Conservation (phyloP, 2,113 vertebrate species). For the Micromys minutus region DNA sequence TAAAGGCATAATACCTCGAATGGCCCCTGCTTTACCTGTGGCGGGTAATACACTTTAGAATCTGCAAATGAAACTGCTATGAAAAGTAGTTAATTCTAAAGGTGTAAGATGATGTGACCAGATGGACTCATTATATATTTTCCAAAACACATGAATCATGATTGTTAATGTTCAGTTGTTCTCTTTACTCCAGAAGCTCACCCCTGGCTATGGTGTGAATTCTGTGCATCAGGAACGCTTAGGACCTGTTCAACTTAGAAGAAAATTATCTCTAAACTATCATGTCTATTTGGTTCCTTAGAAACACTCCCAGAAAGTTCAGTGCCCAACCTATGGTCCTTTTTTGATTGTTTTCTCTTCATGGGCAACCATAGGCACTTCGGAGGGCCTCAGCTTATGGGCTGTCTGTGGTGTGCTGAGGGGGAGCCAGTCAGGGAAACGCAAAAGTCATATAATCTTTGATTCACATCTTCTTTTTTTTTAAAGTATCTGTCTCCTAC, state of each 20-base stretch:
- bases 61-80: background rate
- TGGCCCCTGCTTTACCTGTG: background rate
- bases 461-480: background rate
- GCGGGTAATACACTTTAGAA: background rate
- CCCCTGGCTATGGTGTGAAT: background rate
- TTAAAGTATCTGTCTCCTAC: constrained; percentile 38
- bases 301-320: constrained; percentile 7
- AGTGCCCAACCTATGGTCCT: background rate
- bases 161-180: background rate
- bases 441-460: background rate
- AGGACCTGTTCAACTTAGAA: background rate
- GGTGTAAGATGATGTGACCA: background rate
- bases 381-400: background rate
- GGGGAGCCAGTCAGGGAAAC: background rate
- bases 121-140: background rate
- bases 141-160: background rate
- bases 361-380: too few relatives aligned
- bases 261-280: background rate
- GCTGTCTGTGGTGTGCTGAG: background rate
- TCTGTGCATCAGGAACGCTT: background rate
- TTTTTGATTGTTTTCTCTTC: background rate
- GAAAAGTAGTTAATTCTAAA: background rate
- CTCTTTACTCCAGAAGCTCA: background rate
- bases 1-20: background rate
- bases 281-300: background rate